Evolutionary conservation across 2,113 vertebrate species (phyloP).

Genomic region (Rissa tridactyla): DNA sequence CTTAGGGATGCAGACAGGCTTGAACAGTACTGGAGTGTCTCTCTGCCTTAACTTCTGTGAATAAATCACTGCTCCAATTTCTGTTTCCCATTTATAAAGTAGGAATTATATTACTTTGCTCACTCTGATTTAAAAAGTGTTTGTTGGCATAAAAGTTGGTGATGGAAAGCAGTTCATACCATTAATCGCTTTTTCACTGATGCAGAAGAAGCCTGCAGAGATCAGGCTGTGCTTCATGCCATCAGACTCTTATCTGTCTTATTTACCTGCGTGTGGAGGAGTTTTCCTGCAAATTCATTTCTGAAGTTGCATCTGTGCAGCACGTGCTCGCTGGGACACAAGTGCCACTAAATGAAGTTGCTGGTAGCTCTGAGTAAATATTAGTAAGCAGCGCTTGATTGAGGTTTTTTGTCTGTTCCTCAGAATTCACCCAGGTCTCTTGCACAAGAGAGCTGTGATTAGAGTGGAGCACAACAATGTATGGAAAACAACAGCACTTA

Average conservation of each 20-base stretch:
- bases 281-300: background rate
- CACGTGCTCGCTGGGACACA: background rate
- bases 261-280: background rate
- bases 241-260: background rate
- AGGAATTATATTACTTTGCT: background rate
- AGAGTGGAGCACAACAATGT: background rate
- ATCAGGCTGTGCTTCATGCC: accelerated
- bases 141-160: background rate
- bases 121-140: background rate
- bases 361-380: background rate
- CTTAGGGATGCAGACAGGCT: background rate
- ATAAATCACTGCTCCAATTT: background rate
- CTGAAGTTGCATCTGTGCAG: background rate
- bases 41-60: background rate
- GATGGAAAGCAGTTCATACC: background rate
- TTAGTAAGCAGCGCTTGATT: background rate
- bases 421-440: background rate
- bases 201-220: background rate
- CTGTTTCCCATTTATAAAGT: background rate
- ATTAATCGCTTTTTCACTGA: background rate
- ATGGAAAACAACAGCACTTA: background rate
- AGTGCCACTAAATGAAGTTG: background rate
- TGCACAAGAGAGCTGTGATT: background rate
- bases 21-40: background rate
- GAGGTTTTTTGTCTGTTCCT: background rate